phyloP scores from a whole-genome alignment of 2,797 vertebrate species.

The Sebastes matsubarae region DNA sequence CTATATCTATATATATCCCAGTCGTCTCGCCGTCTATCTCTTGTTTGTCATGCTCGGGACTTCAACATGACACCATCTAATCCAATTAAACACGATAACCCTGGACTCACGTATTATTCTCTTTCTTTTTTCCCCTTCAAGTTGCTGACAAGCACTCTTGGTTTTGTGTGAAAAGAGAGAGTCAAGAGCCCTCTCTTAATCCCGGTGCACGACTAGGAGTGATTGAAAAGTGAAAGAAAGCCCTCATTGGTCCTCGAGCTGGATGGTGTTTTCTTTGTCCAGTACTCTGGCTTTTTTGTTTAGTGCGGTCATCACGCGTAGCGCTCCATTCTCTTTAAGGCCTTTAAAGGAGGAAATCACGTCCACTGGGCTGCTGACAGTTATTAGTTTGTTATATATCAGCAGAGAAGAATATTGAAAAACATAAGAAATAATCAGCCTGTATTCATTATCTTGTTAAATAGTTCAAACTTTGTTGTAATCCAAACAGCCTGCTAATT shows the following conservation, averaged over 20 bases:
- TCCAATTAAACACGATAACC: slow-evolving; percentile 86
- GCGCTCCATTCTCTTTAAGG: slow-evolving; percentile 28
- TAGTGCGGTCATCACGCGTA: slow-evolving; percentile 35
- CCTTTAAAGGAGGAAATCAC: slow-evolving; percentile 18
- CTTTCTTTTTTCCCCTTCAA: slow-evolving; percentile 63
- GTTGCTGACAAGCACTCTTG: slow-evolving; percentile 81
- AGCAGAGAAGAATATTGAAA: neutral
- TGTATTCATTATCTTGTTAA: slow-evolving; percentile 7
- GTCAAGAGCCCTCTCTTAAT: slow-evolving; percentile 80
- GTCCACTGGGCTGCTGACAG: slow-evolving; percentile 37
- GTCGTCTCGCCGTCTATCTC: slow-evolving; percentile 34
- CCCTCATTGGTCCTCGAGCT: slow-evolving; percentile 71
- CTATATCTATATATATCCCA: neutral
- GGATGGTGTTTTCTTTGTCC: slow-evolving; percentile 69
- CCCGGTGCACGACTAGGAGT: slow-evolving; percentile 66
- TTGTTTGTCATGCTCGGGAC: slow-evolving; percentile 71
- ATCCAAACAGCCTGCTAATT: slow-evolving; percentile 37
- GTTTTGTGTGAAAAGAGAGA: slow-evolving; percentile 76
- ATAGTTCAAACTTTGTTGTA: slow-evolving; percentile 18
- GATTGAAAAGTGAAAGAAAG: slow-evolving; percentile 78
- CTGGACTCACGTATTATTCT: slow-evolving; percentile 76
- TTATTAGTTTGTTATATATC: slow-evolving; percentile 22
- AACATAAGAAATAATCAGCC: slow-evolving; percentile 3
- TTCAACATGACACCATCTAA: slow-evolving; percentile 81
- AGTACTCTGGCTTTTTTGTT: slow-evolving; percentile 48